Base-by-base conservation (phyloP, 2,797 vertebrate genomes). In the Dryobates pubescens region DNA sequence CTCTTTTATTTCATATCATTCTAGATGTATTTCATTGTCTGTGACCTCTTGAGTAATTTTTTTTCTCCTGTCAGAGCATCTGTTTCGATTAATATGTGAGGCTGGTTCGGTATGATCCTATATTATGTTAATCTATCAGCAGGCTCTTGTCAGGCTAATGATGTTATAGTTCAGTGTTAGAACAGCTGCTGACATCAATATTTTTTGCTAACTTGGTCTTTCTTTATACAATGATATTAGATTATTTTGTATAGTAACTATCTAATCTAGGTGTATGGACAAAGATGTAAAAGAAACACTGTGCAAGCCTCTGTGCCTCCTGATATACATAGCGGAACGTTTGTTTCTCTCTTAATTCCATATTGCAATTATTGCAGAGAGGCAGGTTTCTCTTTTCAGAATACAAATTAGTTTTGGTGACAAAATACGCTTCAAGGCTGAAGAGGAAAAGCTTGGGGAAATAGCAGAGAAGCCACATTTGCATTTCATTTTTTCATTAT, bases 51-150 rank as follows among this genome's bases (percentile, higher is more conserved):
- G 45, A 93, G 62, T 1, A 1, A 53, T 85, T 87, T 82, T 74
- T 74, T 22, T 38, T 13, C 12, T 74, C 22, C 23, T 80, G 10
- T 10, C 6, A 41, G 16, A 10, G 20, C 3, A n/a, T 56, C 19
- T 63, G 5, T 69, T 87, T 87, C 81, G 59, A 65, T 89, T 87
- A 75, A 72, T 80, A 54, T 19, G 7, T 56, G 20, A 56, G 41
- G 64, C 45, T 34, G 9, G n/a, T 69, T 90, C 56, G 17, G 36
- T 72, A 62, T 4, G 1, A 85, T 64, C 17, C 34, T 78, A 8
- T 80, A 23, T 77, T 93, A 80, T 49, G 32, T 19, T 89, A 90
- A 89, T 93, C 51, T 80, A 56, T 82, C 58, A 85, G 27, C 58
- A 90, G 45, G 43, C 19, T 59, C 38, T 34, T 90, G 51, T 89